These are phyloP conservation scores for Caenorhabditis inopinata DNA, from an alignment of 1,140 invertebrate species.

Conservation along the genomic window DNA sequence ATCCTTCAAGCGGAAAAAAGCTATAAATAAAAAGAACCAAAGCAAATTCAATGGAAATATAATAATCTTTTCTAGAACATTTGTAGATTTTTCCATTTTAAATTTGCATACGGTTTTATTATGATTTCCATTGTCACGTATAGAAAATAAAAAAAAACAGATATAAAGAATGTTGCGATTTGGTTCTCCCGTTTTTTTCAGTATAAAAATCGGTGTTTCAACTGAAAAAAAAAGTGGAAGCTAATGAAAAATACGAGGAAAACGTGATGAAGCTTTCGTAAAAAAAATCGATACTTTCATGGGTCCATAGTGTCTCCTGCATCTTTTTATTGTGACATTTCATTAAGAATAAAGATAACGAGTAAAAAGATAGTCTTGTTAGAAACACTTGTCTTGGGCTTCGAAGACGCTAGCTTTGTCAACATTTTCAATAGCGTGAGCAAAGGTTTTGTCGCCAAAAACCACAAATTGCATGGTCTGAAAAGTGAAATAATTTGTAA, in stretches of 20 bases:
- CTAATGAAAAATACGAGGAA: not conserved
- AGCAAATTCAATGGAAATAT: too few species aligned
- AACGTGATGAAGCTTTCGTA: too few species aligned
- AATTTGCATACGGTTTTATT: too few species aligned
- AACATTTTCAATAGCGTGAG: not conserved
- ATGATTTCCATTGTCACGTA: too few species aligned
- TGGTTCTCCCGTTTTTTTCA: too few species aligned
- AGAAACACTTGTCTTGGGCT: constrained; percentile 17
- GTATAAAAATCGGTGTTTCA: too few species aligned
- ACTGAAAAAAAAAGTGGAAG: not conserved
- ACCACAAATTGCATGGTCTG: constrained; percentile 23
- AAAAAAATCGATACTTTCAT: constrained; percentile 7
- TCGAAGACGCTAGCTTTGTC: constrained; percentile 18
- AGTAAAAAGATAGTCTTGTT: not conserved
- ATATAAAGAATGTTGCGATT: too few species aligned
- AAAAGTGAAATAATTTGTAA: not conserved
- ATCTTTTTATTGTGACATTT: constrained; percentile 2
- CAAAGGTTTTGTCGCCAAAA: constrained; percentile 7
- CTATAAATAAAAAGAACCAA: too few species aligned
- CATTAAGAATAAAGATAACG: not conserved
- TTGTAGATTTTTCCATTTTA: too few species aligned
- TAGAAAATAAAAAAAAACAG: too few species aligned
- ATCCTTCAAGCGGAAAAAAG: too few species aligned
- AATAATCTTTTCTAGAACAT: too few species aligned
- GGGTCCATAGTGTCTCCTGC: not conserved